Evolutionary conservation across 2,888 invertebrate species (phyloP).

Genomic region (Hoplodrina ambigua): DNA sequence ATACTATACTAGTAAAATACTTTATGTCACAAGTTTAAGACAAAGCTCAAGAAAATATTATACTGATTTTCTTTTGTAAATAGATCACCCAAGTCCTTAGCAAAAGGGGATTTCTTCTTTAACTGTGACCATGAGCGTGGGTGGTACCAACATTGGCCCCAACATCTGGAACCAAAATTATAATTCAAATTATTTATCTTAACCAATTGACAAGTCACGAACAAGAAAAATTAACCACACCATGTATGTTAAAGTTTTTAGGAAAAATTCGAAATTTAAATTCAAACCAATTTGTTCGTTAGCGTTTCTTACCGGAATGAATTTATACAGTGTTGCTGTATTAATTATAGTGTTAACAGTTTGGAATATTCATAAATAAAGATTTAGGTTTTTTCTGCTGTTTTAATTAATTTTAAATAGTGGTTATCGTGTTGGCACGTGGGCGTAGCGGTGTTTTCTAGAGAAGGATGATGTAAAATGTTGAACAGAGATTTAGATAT

Average conservation of each 20-base stretch:
- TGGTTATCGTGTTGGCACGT: slow-evolving; percentile 47
- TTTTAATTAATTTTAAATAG: slow-evolving; percentile 59
- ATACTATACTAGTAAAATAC: too few species aligned
- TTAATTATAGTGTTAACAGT: slow-evolving; percentile 63
- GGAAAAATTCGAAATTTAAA: slow-evolving; percentile 61
- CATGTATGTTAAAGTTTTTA: slow-evolving; percentile 41
- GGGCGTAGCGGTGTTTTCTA: slow-evolving; percentile 48
- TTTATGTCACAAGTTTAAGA: too few species aligned
- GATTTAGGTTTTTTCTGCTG: slow-evolving; percentile 29
- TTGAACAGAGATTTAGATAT: slow-evolving; percentile 24
- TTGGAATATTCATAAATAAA: slow-evolving; percentile 53
- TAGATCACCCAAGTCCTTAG: too few species aligned
- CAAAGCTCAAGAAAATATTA: too few species aligned
- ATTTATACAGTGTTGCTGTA: slow-evolving; percentile 52
- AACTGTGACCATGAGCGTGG: neutral
- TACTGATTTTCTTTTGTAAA: too few species aligned
- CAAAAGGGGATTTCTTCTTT: neutral
- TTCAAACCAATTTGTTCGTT: slow-evolving; percentile 58
- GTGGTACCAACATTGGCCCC: slow-evolving; percentile 11
- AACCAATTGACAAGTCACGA: slow-evolving; percentile 62
- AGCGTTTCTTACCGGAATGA: slow-evolving; percentile 42
- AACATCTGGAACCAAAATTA: slow-evolving; percentile 24
- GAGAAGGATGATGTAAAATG: slow-evolving; percentile 34
- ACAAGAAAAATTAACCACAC: slow-evolving; percentile 44
- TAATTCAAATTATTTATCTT: slow-evolving; percentile 56